A percentile compares a stretch with the other conserved stretches of the same genome.
These are phyloP conservation scores for Acanthurus leucopareius DNA, from an alignment of 2,797 vertebrate species.

Conservation along the genomic window DNA sequence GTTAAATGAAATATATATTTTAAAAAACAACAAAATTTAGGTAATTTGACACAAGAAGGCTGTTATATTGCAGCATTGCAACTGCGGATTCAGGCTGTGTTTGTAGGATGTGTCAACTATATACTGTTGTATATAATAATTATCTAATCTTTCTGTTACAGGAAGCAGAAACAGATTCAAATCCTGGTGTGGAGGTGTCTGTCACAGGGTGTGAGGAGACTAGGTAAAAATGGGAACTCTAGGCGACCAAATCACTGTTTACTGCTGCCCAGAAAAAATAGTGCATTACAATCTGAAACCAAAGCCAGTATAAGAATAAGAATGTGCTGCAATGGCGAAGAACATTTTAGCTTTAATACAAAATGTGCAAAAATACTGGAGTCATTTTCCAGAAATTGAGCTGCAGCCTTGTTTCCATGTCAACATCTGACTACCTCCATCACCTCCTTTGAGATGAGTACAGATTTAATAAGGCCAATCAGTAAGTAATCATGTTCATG, in stretches of 20 bases:
- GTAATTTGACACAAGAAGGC: background rate
- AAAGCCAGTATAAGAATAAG: background rate
- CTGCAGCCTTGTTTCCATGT: background rate
- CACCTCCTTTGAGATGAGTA: background rate
- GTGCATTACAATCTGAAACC: background rate
- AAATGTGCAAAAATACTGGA: background rate
- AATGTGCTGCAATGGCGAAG: background rate
- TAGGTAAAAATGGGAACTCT: constrained; percentile 69
- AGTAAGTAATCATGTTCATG: background rate
- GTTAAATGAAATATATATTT: background rate
- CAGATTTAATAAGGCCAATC: background rate
- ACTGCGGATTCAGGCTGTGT: background rate
- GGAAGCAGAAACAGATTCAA: constrained; percentile 59
- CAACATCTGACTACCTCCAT: background rate
- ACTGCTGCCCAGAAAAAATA: background rate
- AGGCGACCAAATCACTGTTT: background rate
- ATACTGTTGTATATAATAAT: constrained; percentile 7
- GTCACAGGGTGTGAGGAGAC: constrained; percentile 57
- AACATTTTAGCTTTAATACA: background rate
- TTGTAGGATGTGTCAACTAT: constrained; percentile 12
- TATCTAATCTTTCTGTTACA: constrained; percentile 47
- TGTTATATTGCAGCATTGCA: background rate
- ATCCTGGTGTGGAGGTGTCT: constrained; percentile 14
- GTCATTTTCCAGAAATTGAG: background rate
- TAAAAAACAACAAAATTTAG: background rate